Percentiles rank a stretch among this genome's conserved stretches.
Conservation (phyloP, 2,113 vertebrate genomes). For the Blennius ocellaris region DNA sequence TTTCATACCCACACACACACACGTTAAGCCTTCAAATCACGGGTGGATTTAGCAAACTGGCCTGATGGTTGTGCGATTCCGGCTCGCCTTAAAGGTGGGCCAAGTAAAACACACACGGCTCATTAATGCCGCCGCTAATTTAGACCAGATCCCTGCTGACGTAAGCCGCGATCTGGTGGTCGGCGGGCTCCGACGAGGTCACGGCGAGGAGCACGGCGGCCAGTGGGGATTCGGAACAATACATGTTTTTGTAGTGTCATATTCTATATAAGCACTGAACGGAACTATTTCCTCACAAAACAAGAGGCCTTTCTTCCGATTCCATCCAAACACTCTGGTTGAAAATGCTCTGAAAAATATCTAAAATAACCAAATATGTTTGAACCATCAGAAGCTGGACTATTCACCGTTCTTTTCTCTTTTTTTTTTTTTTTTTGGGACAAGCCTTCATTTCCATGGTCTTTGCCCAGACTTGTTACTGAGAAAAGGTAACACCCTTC, state of each 20-base stretch:
- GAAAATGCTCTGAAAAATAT: no score
- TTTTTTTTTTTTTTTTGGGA: background rate
- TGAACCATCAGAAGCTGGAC: no score
- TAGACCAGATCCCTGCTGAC: slow-evolving; percentile 30
- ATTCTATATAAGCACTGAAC: background rate
- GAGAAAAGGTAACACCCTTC: background rate
- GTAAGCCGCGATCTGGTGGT: slow-evolving; percentile 20
- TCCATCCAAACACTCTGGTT: no score
- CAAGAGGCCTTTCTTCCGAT: background rate
- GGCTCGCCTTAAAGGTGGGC: slow-evolving; percentile 4
- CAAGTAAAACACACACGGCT: slow-evolving; percentile 2
- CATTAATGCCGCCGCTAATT: slow-evolving; percentile 25
- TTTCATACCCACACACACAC: slow-evolving; percentile 3
- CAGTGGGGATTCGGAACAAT: no score
- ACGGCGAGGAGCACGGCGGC: background rate
- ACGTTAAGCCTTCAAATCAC: slow-evolving; percentile 17
- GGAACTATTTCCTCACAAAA: background rate
- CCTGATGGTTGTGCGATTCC: background rate
- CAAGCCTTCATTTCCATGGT: background rate
- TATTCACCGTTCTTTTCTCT: no score
- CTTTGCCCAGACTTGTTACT: background rate
- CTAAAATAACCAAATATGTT: no score
- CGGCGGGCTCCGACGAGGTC: background rate
- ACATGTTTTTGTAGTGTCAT: background rate
- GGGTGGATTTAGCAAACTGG: background rate